A percentile compares a stretch with the other conserved stretches of the same genome.
Evolutionary conservation across 1,140 invertebrate genomes (phyloP).

Genomic region (Orussus abietinus): DNA sequence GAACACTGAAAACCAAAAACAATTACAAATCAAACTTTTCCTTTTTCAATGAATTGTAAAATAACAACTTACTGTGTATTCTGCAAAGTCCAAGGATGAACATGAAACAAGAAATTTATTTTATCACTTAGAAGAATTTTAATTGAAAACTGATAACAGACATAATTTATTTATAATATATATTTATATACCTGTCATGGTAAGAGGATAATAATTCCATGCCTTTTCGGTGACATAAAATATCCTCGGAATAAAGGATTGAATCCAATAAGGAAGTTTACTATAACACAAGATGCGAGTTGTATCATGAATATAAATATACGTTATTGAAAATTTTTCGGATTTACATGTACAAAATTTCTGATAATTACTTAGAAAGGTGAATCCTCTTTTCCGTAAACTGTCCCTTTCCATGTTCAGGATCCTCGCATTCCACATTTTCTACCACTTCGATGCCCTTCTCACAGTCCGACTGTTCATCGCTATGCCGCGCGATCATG

Average conservation of each 20-base stretch:
- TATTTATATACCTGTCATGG: constrained; percentile 69
- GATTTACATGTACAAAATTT: constrained; percentile 1
- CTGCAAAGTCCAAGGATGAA: constrained; percentile 33
- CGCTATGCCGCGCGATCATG: constrained; percentile 91
- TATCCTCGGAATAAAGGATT: constrained; percentile 80
- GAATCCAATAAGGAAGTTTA: constrained; percentile 85
- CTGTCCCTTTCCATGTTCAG: constrained; percentile 77
- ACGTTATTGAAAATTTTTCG: constrained; percentile 8
- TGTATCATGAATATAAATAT: no score
- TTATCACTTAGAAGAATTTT: constrained; percentile 11
- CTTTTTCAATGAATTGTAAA: constrained; percentile 6
- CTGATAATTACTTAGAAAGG: constrained; percentile 72
- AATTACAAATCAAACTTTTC: constrained; percentile 17
- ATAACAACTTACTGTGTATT: constrained; percentile 60
- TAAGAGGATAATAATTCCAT: constrained; percentile 94
- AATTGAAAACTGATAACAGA: constrained; percentile 10
- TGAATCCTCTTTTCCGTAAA: constrained; percentile 91
- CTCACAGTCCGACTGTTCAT: constrained; percentile 83
- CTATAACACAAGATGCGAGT: constrained; percentile 55
- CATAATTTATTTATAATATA: no score
- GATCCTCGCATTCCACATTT: constrained; percentile 76
- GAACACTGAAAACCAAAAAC: constrained; percentile 72
- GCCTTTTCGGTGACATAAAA: constrained; percentile 93
- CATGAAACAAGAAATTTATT: constrained; percentile 33
- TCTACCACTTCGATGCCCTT: constrained; percentile 91